Percentiles rank a stretch among this genome's conserved stretches.
These are phyloP conservation scores for Globia sparganii DNA, from an alignment of 2,888 invertebrate species.

Conservation along the genomic window DNA sequence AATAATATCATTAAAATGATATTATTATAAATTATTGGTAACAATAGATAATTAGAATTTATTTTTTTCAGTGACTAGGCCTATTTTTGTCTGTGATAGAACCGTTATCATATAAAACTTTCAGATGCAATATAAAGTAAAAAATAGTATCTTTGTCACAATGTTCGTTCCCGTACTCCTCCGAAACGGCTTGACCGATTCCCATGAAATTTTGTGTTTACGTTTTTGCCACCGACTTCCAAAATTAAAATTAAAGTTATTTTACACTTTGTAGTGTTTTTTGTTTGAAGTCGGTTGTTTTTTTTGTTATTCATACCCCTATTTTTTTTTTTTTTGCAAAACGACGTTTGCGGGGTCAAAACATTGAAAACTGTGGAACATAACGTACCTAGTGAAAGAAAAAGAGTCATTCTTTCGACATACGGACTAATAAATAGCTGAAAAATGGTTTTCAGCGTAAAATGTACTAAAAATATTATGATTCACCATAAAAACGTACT, in stretches of 20 bases:
- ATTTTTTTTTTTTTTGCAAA: too few relatives aligned
- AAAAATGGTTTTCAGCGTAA: conserved; percentile 8
- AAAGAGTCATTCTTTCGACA: neutral
- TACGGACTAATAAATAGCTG: neutral
- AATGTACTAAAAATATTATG: conserved; percentile 5
- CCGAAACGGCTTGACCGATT: too few relatives aligned
- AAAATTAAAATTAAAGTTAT: too few relatives aligned
- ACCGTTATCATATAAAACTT: neutral
- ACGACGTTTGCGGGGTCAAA: too few relatives aligned
- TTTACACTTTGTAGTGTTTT: too few relatives aligned
- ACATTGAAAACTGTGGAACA: neutral
- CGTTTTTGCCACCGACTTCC: too few relatives aligned
- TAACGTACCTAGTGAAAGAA: neutral
- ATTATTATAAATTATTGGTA: neutral
- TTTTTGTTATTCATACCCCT: too few relatives aligned
- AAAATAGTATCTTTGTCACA: too few relatives aligned
- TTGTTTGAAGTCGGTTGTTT: too few relatives aligned
- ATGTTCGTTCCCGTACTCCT: too few relatives aligned
- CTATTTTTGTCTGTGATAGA: neutral
- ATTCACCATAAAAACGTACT: conserved; percentile 19
- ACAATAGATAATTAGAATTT: neutral
- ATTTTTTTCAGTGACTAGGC: neutral
- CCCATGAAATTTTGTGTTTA: too few relatives aligned
- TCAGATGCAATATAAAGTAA: neutral
- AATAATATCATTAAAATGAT: too few relatives aligned